phyloP scores from a whole-genome alignment of 2,113 vertebrate species.

The Pheucticus melanocephalus region DNA sequence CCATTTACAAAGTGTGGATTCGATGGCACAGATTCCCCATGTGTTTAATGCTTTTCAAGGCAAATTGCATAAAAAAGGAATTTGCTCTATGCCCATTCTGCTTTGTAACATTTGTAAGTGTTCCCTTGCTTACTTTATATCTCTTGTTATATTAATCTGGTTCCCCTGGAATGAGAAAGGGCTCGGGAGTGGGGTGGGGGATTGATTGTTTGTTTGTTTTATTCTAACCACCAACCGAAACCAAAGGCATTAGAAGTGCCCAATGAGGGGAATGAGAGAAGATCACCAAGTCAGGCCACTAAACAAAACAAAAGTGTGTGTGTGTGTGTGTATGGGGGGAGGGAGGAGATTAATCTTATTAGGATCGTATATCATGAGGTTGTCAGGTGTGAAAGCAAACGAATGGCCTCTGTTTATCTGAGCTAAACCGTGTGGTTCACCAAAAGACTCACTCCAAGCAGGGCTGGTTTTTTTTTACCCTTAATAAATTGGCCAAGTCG shows the following conservation, averaged over 20 bases:
- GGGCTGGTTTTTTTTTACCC: conserved; percentile 63
- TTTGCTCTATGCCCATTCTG: conserved; percentile 3
- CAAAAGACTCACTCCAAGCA: conserved; percentile 82
- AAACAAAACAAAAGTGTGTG: conserved; percentile 64
- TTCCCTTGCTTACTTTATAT: conserved; percentile 33
- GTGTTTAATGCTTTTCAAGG: background rate
- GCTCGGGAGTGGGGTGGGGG: background rate
- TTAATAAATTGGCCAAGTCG: conserved; percentile 96
- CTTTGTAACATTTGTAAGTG: conserved; percentile 54
- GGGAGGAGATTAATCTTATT: conserved; percentile 91
- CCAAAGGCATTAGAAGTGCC: conserved; percentile 64
- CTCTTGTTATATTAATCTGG: conserved; percentile 62
- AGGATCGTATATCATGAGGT: conserved; percentile 91
- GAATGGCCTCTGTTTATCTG: conserved; percentile 97
- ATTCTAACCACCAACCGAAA: conserved; percentile 61
- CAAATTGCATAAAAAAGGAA: background rate
- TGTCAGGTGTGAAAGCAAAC: conserved; percentile 96
- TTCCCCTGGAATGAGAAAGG: conserved; percentile 47
- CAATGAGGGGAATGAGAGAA: conserved; percentile 54
- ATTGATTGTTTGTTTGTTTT: conserved; percentile 65
- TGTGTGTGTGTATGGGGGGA: conserved; percentile 30
- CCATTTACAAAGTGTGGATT: background rate
- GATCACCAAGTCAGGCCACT: conserved; percentile 55
- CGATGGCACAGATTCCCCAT: background rate
- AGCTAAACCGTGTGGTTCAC: conserved; percentile 88